A percentile compares a stretch with the other conserved stretches of the same genome.
Conservation (phyloP, 2,888 invertebrate genomes). For the Timema cristinae region DNA sequence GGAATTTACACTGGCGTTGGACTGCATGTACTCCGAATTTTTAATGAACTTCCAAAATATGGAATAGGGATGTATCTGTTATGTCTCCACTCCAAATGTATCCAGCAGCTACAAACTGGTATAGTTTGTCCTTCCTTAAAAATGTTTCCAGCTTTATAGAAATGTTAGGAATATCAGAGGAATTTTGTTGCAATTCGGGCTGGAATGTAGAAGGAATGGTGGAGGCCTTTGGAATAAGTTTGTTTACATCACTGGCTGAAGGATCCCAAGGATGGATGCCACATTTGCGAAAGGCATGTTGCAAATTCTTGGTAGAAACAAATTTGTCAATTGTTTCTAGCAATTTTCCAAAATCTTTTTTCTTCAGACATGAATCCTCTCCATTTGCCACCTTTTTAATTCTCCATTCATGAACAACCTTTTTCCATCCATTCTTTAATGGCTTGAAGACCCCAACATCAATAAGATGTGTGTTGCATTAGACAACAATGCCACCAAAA, state of each 20-base stretch:
- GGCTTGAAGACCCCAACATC: conserved; percentile 38
- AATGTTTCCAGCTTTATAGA: not conserved
- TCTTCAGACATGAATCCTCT: too few relatives aligned
- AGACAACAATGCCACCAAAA: conserved; percentile 40
- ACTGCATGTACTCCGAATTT: too few relatives aligned
- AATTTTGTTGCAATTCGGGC: not conserved
- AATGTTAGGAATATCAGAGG: too few relatives aligned
- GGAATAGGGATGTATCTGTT: not conserved
- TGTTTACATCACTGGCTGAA: not conserved
- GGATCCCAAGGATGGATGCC: conserved; percentile 13
- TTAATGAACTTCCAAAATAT: not conserved
- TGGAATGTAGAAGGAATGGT: not conserved
- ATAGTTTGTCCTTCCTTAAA: not conserved
- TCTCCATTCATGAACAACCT: conserved; percentile 36
- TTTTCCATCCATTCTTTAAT: conserved; percentile 40
- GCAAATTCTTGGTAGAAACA: not conserved
- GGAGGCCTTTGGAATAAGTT: not conserved
- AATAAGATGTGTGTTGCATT: conserved; percentile 43
- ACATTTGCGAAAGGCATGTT: conserved; percentile 16
- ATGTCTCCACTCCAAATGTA: not conserved
- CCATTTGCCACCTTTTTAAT: conserved; percentile 31
- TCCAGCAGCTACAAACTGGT: not conserved
- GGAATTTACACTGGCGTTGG: too few relatives aligned
- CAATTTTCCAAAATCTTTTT: too few relatives aligned
- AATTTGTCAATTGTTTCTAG: not conserved